Conservation (phyloP, 92 coral and sea anemone species). For the Scolanthus callimorphus region DNA sequence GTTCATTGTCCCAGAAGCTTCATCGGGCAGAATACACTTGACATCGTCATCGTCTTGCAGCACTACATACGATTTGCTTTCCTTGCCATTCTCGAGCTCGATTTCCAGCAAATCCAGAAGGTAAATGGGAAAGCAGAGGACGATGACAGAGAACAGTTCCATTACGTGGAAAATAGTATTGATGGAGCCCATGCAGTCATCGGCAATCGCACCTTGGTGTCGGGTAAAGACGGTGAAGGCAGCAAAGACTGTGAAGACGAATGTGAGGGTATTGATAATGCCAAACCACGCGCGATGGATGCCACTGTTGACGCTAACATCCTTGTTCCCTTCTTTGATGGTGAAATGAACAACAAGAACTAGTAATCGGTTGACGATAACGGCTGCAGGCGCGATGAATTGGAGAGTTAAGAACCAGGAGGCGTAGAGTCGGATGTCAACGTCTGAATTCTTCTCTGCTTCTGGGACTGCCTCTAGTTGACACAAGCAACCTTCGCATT, state of each 20-base stretch:
- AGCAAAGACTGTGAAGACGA: neutral
- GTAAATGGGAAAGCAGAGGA: neutral
- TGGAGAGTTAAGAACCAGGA: neutral
- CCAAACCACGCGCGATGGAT: neutral
- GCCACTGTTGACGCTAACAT: neutral
- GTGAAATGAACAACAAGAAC: neutral
- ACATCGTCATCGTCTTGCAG: too few species aligned
- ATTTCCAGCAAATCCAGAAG: neutral
- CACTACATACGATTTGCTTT: too few species aligned
- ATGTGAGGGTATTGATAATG: neutral
- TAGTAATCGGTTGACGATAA: neutral
- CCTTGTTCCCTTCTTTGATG: neutral
- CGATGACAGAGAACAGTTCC: conserved; percentile 1
- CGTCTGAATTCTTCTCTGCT: neutral
- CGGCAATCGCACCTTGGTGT: neutral
- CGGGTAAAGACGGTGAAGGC: neutral
- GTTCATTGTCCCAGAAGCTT: too few species aligned
- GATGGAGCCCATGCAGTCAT: neutral
- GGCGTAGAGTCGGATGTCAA: neutral
- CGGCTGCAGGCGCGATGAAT: neutral
- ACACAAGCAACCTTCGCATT: neutral
- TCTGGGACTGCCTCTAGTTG: neutral
- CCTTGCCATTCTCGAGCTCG: neutral
- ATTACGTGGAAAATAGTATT: neutral
- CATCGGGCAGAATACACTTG: too few species aligned